Evolutionary conservation across 2,113 vertebrate species (phyloP), one percentile per base, ranked within the genome.

Genomic region (Sinosuthora webbiana): DNA sequence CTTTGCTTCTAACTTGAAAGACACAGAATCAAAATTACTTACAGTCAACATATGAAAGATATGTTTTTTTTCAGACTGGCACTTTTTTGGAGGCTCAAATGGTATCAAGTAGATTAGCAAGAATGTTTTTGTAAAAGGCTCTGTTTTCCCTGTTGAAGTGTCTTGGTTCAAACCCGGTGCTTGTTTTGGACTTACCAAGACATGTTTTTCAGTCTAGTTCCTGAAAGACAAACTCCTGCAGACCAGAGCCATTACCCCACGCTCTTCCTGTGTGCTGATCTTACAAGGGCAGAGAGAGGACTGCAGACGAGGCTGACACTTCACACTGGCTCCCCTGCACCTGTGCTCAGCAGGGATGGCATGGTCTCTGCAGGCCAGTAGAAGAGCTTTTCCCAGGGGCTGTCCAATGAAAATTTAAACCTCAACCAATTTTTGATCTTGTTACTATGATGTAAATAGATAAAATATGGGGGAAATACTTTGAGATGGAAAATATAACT

Each of bases 91-190:
- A 87, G 49, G 16, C 44, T 75, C 74, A 78, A 89, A 75, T 24
- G 47, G n/a, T 93, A 91, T 94, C 74, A 81, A 81, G 23, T 14
- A 89, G 80, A 89, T 89, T 78, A 95, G 69, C 27, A 71, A 84
- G 69, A 44, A 81, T 79, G 84, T 89, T 96, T 93, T 84, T 44
- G 55, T 59, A 56, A 91, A 93, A 62, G 33, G 56, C 30, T 87
- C n/a, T 3, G 3, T 84, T 89, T 89, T 87, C 65, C 59, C 47
- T 81, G 42, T 45, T 53, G 69, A 84, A 60, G 47, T 64, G 47
- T 73, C 74, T 95, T 78, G 56, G 39, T 96, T 86, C 85, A 94
- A 91, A 55, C 35, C 19, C 3, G 1, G 39, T 82, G 87, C 81
- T 89, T 78, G 52, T 62, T 79, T 78, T 81, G 47, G 90, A 52